Evolutionary conservation across 2,888 invertebrate genomes (phyloP).

Genomic region (Ferrisia virgata): DNA sequence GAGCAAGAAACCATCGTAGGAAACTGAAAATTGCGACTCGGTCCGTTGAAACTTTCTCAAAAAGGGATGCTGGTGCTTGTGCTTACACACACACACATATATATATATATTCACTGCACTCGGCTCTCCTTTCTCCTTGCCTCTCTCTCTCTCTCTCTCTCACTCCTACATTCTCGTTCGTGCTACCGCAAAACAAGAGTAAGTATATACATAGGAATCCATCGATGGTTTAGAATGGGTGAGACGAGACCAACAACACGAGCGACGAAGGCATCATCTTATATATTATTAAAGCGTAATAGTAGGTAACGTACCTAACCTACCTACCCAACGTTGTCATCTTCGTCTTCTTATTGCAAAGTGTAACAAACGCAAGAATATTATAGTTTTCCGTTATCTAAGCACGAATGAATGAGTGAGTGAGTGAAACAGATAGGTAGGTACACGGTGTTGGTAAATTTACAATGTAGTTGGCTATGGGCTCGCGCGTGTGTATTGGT

Average conservation of each 20-base stretch:
- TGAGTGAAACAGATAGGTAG: not conserved
- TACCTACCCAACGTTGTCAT: too few species aligned
- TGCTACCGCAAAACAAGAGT: too few species aligned
- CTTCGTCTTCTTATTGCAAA: not conserved
- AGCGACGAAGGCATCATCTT: not conserved
- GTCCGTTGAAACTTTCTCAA: constrained; percentile 39
- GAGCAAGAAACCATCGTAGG: not conserved
- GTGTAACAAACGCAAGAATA: constrained; percentile 29
- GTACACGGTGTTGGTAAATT: not conserved
- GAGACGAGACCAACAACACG: too few species aligned
- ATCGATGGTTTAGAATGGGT: too few species aligned
- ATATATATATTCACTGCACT: not conserved
- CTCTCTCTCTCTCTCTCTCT: too few species aligned
- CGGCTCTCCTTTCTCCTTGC: too few species aligned
- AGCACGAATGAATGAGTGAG: not conserved
- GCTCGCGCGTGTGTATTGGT: not conserved
- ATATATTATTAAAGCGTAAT: constrained; percentile 38
- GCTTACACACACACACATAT: not conserved
- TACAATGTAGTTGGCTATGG: too few species aligned
- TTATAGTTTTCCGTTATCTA: constrained; percentile 37
- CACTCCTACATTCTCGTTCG: too few species aligned
- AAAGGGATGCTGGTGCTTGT: constrained; percentile 2
- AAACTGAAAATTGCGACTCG: constrained; percentile 42
- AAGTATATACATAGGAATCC: too few species aligned
- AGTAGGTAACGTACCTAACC: too few species aligned